phyloP scores from a whole-genome alignment of 2,888 invertebrate genomes.

The Pachycephus smyrnensis region DNA sequence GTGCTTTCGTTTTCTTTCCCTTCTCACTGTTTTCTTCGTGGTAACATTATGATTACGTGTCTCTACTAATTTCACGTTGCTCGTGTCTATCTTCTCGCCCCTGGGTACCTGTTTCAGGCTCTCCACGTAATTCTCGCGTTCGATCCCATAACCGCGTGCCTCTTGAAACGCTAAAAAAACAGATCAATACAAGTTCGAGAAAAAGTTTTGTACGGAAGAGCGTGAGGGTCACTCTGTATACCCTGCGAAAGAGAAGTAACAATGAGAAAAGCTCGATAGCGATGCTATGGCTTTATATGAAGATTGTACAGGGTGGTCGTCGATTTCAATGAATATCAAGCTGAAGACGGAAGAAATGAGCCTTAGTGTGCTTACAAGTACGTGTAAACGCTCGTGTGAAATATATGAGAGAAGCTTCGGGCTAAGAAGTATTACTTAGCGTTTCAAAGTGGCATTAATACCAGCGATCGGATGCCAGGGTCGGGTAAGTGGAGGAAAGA shows the following conservation, averaged over 20 bases:
- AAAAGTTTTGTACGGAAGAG: neutral
- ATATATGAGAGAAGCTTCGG: constrained; percentile 4
- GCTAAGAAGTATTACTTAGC: constrained; percentile 7
- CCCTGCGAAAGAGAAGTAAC: neutral
- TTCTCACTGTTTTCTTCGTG: neutral
- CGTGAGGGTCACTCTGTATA: neutral
- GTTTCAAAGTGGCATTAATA: constrained; percentile 9
- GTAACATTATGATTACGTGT: neutral
- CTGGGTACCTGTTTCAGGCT: constrained; percentile 53
- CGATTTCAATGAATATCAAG: neutral
- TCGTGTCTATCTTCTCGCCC: constrained; percentile 42
- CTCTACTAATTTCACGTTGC: constrained; percentile 27
- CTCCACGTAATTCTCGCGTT: constrained; percentile 72
- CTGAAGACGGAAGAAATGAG: neutral
- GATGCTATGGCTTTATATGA: neutral
- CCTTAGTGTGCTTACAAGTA: neutral
- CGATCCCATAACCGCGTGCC: constrained; percentile 78
- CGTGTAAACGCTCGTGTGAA: constrained; percentile 1
- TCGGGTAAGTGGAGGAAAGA: constrained; percentile 10
- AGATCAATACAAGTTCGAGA: neutral
- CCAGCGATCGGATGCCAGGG: constrained; percentile 5
- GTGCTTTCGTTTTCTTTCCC: neutral
- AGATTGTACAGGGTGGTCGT: neutral
- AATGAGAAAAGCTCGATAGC: neutral
- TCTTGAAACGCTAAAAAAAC: constrained; percentile 71